Conservation (phyloP, 2,797 vertebrate genomes). For the Tenualosa ilisha region DNA sequence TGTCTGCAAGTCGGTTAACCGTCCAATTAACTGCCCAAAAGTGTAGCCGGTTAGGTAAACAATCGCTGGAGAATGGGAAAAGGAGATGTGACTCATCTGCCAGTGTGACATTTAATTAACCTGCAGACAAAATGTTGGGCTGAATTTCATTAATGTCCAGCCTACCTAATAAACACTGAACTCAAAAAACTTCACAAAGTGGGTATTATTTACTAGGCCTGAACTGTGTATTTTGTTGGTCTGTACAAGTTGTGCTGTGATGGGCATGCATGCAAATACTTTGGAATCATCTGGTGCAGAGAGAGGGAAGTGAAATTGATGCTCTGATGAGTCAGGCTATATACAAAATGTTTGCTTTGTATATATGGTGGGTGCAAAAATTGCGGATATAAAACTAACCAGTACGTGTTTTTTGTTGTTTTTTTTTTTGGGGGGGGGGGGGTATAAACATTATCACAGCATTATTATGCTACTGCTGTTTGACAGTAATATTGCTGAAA, state of each 20-base stretch:
- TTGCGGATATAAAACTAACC: not conserved
- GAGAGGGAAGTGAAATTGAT: not conserved
- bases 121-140: not conserved
- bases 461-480: not conserved
- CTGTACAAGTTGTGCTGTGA: not conserved
- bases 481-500: not conserved
- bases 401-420: too few species aligned
- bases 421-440: not conserved
- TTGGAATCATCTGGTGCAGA: not conserved
- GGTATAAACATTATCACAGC: not conserved
- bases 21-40: not conserved
- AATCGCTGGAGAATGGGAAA: not conserved
- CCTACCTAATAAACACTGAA: not conserved
- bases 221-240: not conserved
- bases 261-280: not conserved
- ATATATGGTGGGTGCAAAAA: not conserved
- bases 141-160: not conserved
- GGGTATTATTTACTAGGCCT: not conserved
- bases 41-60: not conserved
- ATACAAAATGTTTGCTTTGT: not conserved
- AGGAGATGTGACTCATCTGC: not conserved
- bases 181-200: not conserved
- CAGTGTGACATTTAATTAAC: constrained; percentile 16
- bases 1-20: not conserved
- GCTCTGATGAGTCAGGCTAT: not conserved